These are phyloP conservation scores for Hymenochirus boettgeri DNA, from an alignment of 2,113 vertebrate species.

Conservation along the genomic window DNA sequence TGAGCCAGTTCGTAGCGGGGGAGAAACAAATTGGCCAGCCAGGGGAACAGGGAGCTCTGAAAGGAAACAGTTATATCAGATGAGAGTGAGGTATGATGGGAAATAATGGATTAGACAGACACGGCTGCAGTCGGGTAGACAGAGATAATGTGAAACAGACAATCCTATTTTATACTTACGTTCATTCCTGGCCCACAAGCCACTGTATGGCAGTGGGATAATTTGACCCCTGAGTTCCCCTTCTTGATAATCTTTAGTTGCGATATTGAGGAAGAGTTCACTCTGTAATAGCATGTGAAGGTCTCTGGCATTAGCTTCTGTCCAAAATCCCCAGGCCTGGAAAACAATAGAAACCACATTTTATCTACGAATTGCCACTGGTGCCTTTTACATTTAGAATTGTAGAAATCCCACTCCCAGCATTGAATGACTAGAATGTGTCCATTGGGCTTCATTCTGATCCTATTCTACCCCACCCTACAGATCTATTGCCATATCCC, in stretches of 20 bases:
- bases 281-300: constrained; percentile 95
- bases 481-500: no score
- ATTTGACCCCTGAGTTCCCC: constrained; percentile 91
- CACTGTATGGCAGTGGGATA: constrained; percentile 76
- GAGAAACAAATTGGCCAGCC: constrained; percentile 81
- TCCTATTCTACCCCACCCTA: no score
- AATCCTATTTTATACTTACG: no score
- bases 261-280: constrained; percentile 91
- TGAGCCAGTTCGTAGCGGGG: constrained; percentile 65
- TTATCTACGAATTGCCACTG: neutral
- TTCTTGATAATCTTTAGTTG: constrained; percentile 77
- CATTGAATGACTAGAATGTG: no score
- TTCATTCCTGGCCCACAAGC: constrained; percentile 69
- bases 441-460: no score
- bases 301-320: constrained; percentile 75
- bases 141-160: neutral
- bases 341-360: fast-evolving
- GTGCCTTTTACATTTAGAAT: no score
- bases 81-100: no score
- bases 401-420: no score
- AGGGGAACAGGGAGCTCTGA: constrained; percentile 73
- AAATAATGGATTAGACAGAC: neutral
- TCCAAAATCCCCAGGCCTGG: constrained; percentile 69
- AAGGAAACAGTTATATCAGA: neutral
- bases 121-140: neutral